phyloP scores from a whole-genome alignment of 2,888 invertebrate species.

The Caenorhabditis macrosperma region DNA sequence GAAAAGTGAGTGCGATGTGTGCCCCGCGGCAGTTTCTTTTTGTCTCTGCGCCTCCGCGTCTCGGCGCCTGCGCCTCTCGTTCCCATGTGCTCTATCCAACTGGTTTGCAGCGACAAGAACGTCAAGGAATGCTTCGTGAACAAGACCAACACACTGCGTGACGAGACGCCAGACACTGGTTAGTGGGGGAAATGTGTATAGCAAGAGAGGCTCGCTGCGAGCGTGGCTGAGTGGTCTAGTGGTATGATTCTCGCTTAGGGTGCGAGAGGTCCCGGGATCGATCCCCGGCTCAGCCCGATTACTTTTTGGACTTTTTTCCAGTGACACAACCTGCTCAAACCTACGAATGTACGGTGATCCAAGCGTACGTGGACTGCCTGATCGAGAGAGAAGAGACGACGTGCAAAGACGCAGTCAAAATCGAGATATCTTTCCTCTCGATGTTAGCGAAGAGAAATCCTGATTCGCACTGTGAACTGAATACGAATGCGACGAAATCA shows the following conservation, averaged over 20 bases:
- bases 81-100: too few relatives aligned
- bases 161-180: constrained; percentile 63
- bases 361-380: constrained; percentile 66
- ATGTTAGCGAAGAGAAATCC: constrained; percentile 60
- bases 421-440: constrained; percentile 64
- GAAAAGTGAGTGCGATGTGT: constrained; percentile 54
- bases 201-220: not conserved
- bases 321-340: constrained; percentile 28
- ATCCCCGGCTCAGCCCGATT: constrained; percentile 77
- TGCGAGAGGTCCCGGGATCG: constrained; percentile 81
- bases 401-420: constrained; percentile 66
- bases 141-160: constrained; percentile 64
- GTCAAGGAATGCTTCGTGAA: constrained; percentile 70
- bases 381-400: constrained; percentile 55
- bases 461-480: constrained; percentile 54
- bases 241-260: constrained; percentile 81
- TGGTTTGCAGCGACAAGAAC: constrained; percentile 56
- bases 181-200: constrained; percentile 17
- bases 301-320: constrained; percentile 42
- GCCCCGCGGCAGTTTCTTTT: not conserved
- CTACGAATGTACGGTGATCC: constrained; percentile 67
- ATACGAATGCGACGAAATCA: constrained; percentile 53
- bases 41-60: constrained; percentile 12
- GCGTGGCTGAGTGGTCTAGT: constrained; percentile 80
- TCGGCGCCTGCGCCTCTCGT: not conserved